Conservation (phyloP, 2,113 vertebrate genomes). For the Phocoena sinus region DNA sequence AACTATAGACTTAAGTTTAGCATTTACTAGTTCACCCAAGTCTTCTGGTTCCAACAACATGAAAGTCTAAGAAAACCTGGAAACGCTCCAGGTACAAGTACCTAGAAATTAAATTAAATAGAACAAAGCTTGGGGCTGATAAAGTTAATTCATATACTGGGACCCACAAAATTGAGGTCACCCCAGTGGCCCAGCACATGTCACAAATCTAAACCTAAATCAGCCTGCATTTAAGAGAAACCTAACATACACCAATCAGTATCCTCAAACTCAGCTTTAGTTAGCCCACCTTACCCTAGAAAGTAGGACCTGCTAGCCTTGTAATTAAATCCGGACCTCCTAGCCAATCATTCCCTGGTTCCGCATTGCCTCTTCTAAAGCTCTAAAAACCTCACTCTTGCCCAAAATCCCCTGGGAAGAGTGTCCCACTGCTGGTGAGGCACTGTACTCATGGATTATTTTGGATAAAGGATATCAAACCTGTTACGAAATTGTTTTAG, state of each 20-base stretch:
- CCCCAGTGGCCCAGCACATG: rapidly evolving
- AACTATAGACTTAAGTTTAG: background rate
- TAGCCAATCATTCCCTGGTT: background rate
- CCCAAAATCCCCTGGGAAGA: background rate
- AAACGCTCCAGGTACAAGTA: background rate
- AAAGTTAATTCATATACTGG: background rate
- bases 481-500: background rate
- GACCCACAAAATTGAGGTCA: background rate
- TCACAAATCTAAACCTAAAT: background rate
- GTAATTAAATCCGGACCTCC: background rate
- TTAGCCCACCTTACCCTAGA: background rate
- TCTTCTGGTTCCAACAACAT: background rate
- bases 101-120: background rate
- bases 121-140: background rate
- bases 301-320: background rate
- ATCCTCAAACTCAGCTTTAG: background rate
- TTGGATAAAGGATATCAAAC: background rate
- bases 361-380: background rate
- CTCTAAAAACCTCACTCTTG: background rate
- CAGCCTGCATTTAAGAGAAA: background rate
- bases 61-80: background rate
- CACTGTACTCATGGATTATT: background rate
- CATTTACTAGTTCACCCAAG: background rate
- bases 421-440: too few relatives aligned
- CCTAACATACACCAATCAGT: background rate